phyloP scores from a whole-genome alignment of 2,797 vertebrate genomes.

The Spatula versicolor region DNA sequence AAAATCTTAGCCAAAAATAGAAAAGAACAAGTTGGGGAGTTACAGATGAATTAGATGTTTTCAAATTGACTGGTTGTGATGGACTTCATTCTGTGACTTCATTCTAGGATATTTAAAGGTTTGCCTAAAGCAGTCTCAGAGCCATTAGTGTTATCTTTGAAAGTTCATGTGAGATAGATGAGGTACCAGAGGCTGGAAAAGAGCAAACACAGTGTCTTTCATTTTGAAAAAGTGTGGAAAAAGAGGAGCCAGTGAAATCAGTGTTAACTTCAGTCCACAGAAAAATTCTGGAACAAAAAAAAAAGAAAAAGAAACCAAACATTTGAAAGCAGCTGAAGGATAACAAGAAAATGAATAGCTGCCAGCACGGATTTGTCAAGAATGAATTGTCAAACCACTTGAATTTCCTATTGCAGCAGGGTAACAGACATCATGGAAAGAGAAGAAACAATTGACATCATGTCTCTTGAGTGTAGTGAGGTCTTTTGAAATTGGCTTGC shows the following conservation, averaged over 20 bases:
- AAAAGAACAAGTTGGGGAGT: not conserved
- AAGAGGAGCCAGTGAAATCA: not conserved
- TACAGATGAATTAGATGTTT: not conserved
- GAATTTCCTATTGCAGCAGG: conserved; percentile 9
- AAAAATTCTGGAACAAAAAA: not conserved
- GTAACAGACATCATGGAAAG: conserved; percentile 27
- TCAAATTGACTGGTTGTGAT: not conserved
- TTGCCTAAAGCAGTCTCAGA: conserved; percentile 6
- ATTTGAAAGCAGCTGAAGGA: conserved; percentile 36
- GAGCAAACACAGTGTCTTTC: not conserved
- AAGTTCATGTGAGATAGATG: not conserved
- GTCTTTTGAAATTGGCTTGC: conserved; percentile 6
- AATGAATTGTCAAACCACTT: conserved; percentile 31
- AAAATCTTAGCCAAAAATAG: not conserved
- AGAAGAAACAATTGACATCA: not conserved
- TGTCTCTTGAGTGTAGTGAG: not conserved
- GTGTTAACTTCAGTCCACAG: not conserved
- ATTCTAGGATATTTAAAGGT: not conserved
- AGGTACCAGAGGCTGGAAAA: not conserved
- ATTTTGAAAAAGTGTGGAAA: not conserved
- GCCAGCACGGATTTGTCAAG: conserved; percentile 17
- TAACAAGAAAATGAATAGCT: conserved; percentile 44
- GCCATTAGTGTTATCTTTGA: not conserved
- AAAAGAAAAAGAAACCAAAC: not conserved
- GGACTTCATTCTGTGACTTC: not conserved